Evolutionary conservation across 2,797 vertebrate species (phyloP).

Genomic region (Crocidura indochinensis): DNA sequence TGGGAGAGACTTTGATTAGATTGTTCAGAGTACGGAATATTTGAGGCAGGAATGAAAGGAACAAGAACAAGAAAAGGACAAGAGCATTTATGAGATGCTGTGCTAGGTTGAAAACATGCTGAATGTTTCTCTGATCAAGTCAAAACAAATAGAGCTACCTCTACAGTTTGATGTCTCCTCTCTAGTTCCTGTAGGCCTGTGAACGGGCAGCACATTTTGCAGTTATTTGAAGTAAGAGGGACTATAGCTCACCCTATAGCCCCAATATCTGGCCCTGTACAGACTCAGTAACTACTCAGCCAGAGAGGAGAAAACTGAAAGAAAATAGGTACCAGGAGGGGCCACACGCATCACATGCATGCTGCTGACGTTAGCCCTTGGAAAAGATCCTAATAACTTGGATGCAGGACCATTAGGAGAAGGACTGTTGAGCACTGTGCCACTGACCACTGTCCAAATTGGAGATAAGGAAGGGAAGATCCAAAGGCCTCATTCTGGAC

Average conservation of each 20-base stretch:
- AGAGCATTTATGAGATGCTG: constrained; percentile 25
- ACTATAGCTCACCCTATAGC: not conserved
- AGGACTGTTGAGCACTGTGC: constrained; percentile 24
- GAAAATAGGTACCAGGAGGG: not conserved
- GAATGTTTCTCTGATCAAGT: not conserved
- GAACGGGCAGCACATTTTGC: not conserved
- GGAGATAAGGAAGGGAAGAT: constrained; percentile 22
- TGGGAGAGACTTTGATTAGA: constrained; percentile 67
- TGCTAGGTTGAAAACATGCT: not conserved
- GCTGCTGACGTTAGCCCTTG: constrained; percentile 20
- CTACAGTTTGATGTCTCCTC: not conserved
- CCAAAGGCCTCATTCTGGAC: not conserved
- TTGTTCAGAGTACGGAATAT: constrained; percentile 65
- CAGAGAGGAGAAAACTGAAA: constrained; percentile 36
- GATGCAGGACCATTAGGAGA: constrained; percentile 29
- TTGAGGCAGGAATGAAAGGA: constrained; percentile 51
- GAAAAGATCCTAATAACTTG: constrained; percentile 33
- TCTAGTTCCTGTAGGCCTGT: not conserved
- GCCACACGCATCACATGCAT: not conserved
- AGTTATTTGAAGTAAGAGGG: not conserved
- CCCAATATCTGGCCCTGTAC: not conserved
- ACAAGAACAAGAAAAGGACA: constrained; percentile 53
- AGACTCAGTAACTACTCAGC: not conserved
- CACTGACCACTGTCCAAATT: not conserved
- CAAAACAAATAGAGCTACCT: not conserved